Evolutionary conservation across 2,888 invertebrate genomes (phyloP).

Genomic region (Drosophila kambysellisi): DNA sequence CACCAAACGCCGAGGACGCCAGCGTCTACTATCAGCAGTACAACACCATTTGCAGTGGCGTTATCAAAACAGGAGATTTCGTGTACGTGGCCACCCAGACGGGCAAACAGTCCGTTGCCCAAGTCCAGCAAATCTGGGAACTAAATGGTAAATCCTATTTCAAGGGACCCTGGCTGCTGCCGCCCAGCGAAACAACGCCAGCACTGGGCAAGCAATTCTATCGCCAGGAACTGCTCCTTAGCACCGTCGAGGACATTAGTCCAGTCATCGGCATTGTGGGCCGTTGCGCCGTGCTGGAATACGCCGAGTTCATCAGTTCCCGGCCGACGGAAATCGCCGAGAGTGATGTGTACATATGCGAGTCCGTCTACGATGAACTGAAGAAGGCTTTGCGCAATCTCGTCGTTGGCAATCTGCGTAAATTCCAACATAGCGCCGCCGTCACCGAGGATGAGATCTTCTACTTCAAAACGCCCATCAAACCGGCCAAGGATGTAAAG

Average conservation of each 20-base stretch:
- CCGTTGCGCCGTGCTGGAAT: conserved; percentile 95
- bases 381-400: conserved; percentile 90
- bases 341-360: conserved; percentile 96
- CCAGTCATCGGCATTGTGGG: conserved; percentile 96
- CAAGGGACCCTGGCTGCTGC: conserved; percentile 96
- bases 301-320: conserved; percentile 95
- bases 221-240: conserved; percentile 96
- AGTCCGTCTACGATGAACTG: conserved; percentile 95
- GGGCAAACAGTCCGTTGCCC: conserved; percentile 95
- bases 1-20: conserved; percentile 90
- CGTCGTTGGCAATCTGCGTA: conserved; percentile 89
- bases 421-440: conserved; percentile 91
- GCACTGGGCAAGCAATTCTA: conserved; percentile 93
- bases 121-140: conserved; percentile 98
- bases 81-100: conserved; percentile 97
- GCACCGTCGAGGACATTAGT: conserved; percentile 95
- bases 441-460: conserved; percentile 98
- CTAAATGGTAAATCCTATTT: conserved; percentile 96
- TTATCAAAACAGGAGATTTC: conserved; percentile 95
- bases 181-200: conserved; percentile 94
- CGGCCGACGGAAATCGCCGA: conserved; percentile 97
- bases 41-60: conserved; percentile 92
- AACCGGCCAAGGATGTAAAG: conserved; percentile 86
- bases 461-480: conserved; percentile 90
- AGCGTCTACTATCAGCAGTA: conserved; percentile 97